Evolutionary conservation across 1,140 invertebrate species (phyloP).

Genomic region (Stratiolaelaps scimitus): DNA sequence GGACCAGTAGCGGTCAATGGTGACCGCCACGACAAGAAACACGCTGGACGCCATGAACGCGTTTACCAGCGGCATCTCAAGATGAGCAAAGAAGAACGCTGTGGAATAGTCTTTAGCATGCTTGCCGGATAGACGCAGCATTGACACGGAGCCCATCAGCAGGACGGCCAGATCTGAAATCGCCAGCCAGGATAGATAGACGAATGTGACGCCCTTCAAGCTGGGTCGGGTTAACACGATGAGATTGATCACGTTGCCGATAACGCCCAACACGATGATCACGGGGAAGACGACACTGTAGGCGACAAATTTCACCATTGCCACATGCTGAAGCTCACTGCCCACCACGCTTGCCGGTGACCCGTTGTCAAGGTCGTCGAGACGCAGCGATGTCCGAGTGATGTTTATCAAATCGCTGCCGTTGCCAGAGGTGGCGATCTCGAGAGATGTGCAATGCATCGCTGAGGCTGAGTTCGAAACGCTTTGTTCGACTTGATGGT

Average conservation of each 20-base stretch:
- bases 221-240: conserved; percentile 58
- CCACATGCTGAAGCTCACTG: conserved; percentile 23
- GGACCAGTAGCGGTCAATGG: conserved; percentile 43
- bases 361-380: too few relatives aligned
- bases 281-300: conserved; percentile 56
- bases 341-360: too few relatives aligned
- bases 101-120: conserved; percentile 51
- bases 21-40: conserved; percentile 44
- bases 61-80: conserved; percentile 60
- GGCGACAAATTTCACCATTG: conserved; percentile 46
- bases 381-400: too few relatives aligned
- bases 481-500: too few relatives aligned
- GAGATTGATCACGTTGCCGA: conserved; percentile 59
- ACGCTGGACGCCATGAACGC: conserved; percentile 51
- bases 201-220: conserved; percentile 60
- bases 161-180: conserved; percentile 51
- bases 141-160: conserved; percentile 54
- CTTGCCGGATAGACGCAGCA: conserved; percentile 52
- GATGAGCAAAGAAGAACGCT: conserved; percentile 57
- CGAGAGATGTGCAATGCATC: too few relatives aligned
- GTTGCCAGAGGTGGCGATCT: too few relatives aligned
- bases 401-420: too few relatives aligned
- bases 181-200: conserved; percentile 60
- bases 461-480: too few relatives aligned
- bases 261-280: conserved; percentile 56